Base-by-base conservation (phyloP, 2,113 vertebrate genomes). In the Buteo buteo region DNA sequence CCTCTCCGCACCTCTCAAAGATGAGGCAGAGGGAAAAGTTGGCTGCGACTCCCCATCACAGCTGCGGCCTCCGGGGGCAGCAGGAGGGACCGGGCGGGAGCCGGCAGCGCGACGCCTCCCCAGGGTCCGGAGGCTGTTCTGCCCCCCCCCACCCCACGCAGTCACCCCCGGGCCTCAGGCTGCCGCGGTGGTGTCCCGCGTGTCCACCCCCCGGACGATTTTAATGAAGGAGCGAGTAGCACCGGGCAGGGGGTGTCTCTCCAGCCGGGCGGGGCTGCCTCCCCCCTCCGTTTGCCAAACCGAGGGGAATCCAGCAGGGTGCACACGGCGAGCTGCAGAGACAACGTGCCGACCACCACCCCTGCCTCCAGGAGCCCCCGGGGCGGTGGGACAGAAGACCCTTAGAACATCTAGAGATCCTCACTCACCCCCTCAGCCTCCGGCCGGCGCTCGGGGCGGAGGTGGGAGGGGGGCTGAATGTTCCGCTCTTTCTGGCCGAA, bases 61-160 rank as follows among this genome's bases (percentile, higher is more conserved):
- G 10, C 36, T 45, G 14, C 34, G 77, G 29, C 57, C 62, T 24
- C 44, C 36, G 32, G 14, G 36, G 31, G 34, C 36, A 21, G 72
- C 50, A 21, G 42, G 2, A 42, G 18, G 31, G 12, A 50, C 25
- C 7, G 11, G 50, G 18, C 12, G 7, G 22, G 26, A 29, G 58
- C 16, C 31, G 22, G 49, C 49, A 49, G 49, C 47, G 12, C 49
- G 22, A 7, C 26, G 10, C 15, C 42, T 45, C 29, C 36, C 36
- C 19, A 25, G 20, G 22, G 4, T 24, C 31, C 36, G 14, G 34
- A 52, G 58, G 19, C 42, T 70, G 34, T 18, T 50, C 25, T 28
- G 3, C 31, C 34, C 1, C 3, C 13, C 13, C 16, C 9, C 28
- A 4, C 49, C 11, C 1, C 62, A 17, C 3, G 8, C 47, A 15